Evolutionary conservation across 2,797 vertebrate species (phyloP).

Genomic region (Myotis pilosus): DNA sequence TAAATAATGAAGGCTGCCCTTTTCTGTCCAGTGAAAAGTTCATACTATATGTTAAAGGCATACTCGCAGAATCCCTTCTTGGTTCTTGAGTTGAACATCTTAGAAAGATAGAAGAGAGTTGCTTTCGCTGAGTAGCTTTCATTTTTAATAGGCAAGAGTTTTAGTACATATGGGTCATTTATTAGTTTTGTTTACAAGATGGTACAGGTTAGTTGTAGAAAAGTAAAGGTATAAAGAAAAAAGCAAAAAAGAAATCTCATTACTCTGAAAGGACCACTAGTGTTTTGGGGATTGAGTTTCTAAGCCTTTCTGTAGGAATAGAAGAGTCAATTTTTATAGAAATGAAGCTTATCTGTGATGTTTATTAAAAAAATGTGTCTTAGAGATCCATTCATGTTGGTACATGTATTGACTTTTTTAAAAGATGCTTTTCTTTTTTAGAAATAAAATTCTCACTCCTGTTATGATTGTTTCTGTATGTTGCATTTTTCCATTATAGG

Average conservation of each 20-base stretch:
- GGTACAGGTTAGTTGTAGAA: slow-evolving; percentile 14
- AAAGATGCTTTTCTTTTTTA: slow-evolving; percentile 50
- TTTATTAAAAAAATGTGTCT: background rate
- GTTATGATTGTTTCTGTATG: slow-evolving; percentile 16
- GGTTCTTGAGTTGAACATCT: background rate
- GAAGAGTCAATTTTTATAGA: background rate
- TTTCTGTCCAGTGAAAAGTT: background rate
- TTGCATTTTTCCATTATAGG: slow-evolving; percentile 82
- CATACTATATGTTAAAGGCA: background rate
- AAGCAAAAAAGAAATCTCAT: background rate
- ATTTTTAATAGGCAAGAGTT: background rate
- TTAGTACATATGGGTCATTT: background rate
- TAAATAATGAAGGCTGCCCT: background rate
- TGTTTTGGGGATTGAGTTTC: slow-evolving; percentile 15
- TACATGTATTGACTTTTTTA: background rate
- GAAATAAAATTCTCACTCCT: slow-evolving; percentile 36
- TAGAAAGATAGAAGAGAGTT: background rate
- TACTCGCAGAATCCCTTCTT: background rate
- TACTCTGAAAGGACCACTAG: background rate
- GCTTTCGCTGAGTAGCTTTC: background rate
- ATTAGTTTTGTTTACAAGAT: slow-evolving; percentile 43
- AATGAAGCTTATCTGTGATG: background rate
- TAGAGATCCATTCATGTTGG: slow-evolving; percentile 33
- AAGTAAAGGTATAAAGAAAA: background rate
- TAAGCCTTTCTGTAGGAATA: slow-evolving; percentile 1